phyloP scores from a whole-genome alignment of 1,140 invertebrate genomes.

The Drosophila nannoptera region DNA sequence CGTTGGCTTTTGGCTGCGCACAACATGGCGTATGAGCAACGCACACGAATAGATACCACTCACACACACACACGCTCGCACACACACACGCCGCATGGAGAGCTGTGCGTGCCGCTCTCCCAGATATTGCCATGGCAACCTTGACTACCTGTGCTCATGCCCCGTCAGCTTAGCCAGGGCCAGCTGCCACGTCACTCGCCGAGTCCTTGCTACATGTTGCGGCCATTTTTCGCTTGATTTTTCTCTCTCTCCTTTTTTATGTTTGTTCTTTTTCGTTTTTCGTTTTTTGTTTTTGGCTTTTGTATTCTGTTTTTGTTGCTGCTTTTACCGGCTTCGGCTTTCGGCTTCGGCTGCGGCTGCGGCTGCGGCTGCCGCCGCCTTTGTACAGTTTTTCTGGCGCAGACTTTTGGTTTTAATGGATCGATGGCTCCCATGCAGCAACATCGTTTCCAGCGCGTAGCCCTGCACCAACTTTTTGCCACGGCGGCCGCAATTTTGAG shows the following conservation, averaged over 20 bases:
- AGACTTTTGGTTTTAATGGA: slow-evolving; percentile 77
- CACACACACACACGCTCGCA: slow-evolving; percentile 4
- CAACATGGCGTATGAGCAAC: slow-evolving; percentile 72
- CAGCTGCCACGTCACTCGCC: slow-evolving; percentile 46
- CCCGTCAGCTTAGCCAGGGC: slow-evolving; percentile 58
- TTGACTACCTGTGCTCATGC: slow-evolving; percentile 75
- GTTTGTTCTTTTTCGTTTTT: background rate
- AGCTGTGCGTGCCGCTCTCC: slow-evolving; percentile 35
- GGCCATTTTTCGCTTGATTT: slow-evolving; percentile 41
- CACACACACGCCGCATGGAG: background rate
- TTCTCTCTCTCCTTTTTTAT: background rate
- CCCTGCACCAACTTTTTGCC: slow-evolving; percentile 27
- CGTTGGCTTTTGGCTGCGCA: slow-evolving; percentile 59
- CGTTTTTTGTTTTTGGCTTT: slow-evolving; percentile 5
- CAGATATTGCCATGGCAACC: slow-evolving; percentile 73
- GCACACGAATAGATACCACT: slow-evolving; percentile 18
- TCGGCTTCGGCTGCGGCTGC: slow-evolving; percentile 16
- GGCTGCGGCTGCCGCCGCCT: slow-evolving; percentile 16
- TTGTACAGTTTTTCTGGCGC: slow-evolving; percentile 54
- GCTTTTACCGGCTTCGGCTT: slow-evolving; percentile 8
- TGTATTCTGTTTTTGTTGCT: slow-evolving; percentile 6
- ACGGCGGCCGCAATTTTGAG: slow-evolving; percentile 27
- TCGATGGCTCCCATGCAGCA: slow-evolving; percentile 60
- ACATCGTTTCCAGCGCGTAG: slow-evolving; percentile 2
- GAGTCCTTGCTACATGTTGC: slow-evolving; percentile 43